Percentiles rank a stretch among this genome's conserved stretches.
These are phyloP conservation scores for Nemoura dubitans DNA, from an alignment of 2,888 invertebrate species.

Conservation along the genomic window DNA sequence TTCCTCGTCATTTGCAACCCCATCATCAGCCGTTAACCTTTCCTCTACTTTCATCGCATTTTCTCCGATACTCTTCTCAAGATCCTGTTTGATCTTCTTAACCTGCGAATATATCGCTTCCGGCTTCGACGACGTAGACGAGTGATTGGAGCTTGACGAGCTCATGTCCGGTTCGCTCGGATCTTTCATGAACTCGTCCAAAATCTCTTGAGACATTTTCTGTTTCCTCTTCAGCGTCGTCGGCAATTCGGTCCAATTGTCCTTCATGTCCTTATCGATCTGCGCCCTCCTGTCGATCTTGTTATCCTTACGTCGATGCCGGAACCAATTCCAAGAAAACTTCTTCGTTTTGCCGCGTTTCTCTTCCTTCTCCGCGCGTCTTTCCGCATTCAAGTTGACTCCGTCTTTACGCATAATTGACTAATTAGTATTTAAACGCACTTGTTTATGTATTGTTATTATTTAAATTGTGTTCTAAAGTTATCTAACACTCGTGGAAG, in stretches of 20 bases:
- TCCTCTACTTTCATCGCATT: background rate
- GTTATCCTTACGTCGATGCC: conserved; percentile 43
- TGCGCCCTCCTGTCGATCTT: conserved; percentile 48
- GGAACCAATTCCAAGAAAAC: conserved; percentile 42
- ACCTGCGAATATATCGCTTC: conserved; percentile 34
- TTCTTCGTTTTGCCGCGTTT: conserved; percentile 25
- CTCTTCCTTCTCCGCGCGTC: conserved; percentile 19
- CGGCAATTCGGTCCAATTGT: conserved; percentile 60
- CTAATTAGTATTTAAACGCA: background rate
- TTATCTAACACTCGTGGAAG: background rate
- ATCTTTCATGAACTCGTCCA: conserved; percentile 50
- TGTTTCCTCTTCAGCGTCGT: conserved; percentile 56
- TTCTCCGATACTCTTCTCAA: background rate
- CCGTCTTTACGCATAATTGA: conserved; percentile 25
- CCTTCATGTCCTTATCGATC: conserved; percentile 50
- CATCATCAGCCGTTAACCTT: background rate
- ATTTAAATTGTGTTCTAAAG: background rate
- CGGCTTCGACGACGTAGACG: conserved; percentile 39
- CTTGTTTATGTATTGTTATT: background rate
- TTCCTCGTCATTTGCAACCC: background rate
- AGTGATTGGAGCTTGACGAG: background rate
- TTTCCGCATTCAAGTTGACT: conserved; percentile 3
- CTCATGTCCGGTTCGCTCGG: background rate
- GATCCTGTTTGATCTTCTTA: conserved; percentile 28
- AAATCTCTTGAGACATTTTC: conserved; percentile 49